These are phyloP conservation scores for Schizotus pectinicornis DNA, from an alignment of 2,888 invertebrate species.

Conservation along the genomic window DNA sequence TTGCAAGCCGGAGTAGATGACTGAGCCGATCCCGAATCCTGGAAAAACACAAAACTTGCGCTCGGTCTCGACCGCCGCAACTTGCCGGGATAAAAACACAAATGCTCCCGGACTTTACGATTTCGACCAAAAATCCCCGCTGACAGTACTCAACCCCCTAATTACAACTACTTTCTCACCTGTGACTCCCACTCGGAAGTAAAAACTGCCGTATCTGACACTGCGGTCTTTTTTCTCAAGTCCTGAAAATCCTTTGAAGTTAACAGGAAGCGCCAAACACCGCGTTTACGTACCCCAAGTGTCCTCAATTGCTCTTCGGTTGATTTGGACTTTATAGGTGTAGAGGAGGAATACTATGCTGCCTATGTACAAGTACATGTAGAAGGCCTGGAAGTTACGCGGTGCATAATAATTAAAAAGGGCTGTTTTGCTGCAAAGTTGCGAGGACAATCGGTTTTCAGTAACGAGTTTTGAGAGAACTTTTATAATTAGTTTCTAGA, in stretches of 20 bases:
- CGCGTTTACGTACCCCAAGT: slow-evolving; percentile 42
- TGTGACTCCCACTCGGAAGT: slow-evolving; percentile 68
- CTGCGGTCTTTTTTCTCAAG: slow-evolving; percentile 38
- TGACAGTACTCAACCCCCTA: no score
- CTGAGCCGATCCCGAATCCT: slow-evolving; percentile 72
- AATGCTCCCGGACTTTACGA: not conserved
- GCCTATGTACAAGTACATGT: slow-evolving; percentile 84
- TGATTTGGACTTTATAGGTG: slow-evolving; percentile 73
- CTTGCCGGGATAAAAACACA: not conserved
- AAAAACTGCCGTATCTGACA: slow-evolving; percentile 66
- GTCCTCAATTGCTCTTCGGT: slow-evolving; percentile 48
- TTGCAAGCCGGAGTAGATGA: slow-evolving; percentile 75
- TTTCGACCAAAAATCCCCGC: not conserved
- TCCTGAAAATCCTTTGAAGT: slow-evolving; percentile 12
- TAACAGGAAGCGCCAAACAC: not conserved
- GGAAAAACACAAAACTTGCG: slow-evolving; percentile 58
- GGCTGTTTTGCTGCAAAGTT: not conserved
- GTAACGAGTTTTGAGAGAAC: not conserved
- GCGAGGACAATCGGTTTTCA: no score
- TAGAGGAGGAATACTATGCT: slow-evolving; percentile 85
- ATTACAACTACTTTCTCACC: no score
- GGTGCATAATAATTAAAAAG: slow-evolving; percentile 4
- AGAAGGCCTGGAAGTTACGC: slow-evolving; percentile 72
- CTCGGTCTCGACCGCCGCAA: not conserved
- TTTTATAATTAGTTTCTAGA: slow-evolving; percentile 11